Conservation (phyloP, 2,113 vertebrate genomes). For the Cynopterus brachyotis region DNA sequence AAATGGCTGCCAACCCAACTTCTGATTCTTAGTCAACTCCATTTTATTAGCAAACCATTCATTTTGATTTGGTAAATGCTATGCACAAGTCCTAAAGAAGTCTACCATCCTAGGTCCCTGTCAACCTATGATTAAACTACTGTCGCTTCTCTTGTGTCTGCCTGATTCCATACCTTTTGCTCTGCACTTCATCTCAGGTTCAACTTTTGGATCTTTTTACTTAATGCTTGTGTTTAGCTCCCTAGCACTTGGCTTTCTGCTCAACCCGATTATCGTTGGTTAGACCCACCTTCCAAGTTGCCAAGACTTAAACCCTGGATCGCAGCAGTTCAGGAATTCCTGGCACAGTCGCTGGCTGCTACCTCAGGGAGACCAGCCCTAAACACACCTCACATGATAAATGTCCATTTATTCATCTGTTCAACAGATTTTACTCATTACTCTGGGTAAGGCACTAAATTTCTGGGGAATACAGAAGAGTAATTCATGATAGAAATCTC, state of each 20-base stretch:
- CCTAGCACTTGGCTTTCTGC: background rate
- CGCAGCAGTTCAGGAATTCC: conserved; percentile 2
- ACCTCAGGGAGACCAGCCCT: background rate
- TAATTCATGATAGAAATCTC: background rate
- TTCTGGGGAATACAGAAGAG: conserved; percentile 26
- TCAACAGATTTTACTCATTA: background rate
- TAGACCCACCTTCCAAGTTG: background rate
- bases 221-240: background rate
- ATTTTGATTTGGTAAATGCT: background rate
- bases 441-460: conserved; percentile 12
- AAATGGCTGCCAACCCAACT: background rate
- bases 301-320: background rate
- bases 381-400: background rate
- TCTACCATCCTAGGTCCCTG: background rate
- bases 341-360: background rate
- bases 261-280: background rate
- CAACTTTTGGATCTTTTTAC: background rate
- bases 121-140: background rate
- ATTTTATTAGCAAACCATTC: background rate
- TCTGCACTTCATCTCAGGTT: background rate
- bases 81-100: background rate
- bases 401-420: conserved; percentile 8
- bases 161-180: background rate
- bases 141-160: background rate
- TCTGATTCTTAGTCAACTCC: background rate